Conservation (phyloP, 2,888 invertebrate genomes). For the Agrochola macilenta region DNA sequence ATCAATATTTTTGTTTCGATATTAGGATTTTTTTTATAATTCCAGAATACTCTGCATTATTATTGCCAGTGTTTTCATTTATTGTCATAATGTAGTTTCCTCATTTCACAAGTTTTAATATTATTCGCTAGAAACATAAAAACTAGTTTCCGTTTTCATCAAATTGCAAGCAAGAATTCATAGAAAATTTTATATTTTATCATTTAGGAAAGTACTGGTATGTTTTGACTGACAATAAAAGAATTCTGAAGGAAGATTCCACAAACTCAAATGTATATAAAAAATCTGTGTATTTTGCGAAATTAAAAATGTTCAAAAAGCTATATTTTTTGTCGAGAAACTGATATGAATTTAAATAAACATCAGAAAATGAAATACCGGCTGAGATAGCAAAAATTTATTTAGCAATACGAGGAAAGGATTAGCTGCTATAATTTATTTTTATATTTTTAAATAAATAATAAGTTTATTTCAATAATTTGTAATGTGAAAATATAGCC, state of each 20-base stretch:
- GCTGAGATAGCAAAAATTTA: background rate
- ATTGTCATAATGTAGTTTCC: too few relatives aligned
- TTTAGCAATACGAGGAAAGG: conserved; percentile 3
- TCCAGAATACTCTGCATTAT: too few relatives aligned
- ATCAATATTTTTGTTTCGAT: too few relatives aligned
- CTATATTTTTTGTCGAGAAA: conserved; percentile 3
- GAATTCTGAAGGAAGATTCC: background rate
- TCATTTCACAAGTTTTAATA: background rate
- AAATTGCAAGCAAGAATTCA: background rate
- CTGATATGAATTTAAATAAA: conserved; percentile 24
- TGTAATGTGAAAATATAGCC: too few relatives aligned
- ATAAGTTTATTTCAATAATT: too few relatives aligned
- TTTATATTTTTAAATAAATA: too few relatives aligned
- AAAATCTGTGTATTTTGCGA: conserved; percentile 22
- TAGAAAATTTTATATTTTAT: conserved; percentile 6
- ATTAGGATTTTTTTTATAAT: too few relatives aligned
- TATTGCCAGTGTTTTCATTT: too few relatives aligned
- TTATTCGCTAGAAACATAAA: background rate
- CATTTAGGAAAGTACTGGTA: background rate
- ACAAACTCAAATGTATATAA: conserved; percentile 27
- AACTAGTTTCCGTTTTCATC: background rate
- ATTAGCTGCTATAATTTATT: background rate
- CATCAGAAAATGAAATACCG: conserved; percentile 5
- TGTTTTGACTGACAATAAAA: background rate
- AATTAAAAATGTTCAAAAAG: conserved; percentile 24